These are phyloP conservation scores for Myripristis murdjan DNA, from an alignment of 2,797 vertebrate species.

Conservation along the genomic window DNA sequence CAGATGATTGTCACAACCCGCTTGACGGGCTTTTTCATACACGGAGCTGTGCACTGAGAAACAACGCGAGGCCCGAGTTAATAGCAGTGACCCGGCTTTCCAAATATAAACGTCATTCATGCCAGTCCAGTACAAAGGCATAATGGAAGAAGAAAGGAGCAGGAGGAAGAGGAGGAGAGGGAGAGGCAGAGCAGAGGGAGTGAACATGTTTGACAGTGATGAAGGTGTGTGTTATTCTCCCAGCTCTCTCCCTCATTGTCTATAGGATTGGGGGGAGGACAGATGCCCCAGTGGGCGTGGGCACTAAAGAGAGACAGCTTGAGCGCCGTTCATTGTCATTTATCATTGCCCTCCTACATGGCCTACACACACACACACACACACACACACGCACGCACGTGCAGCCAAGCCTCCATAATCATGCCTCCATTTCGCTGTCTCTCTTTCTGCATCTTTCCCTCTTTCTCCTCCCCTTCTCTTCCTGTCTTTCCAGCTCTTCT, in stretches of 20 bases:
- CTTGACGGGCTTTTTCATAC: slow-evolving; percentile 15
- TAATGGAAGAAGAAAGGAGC: neutral
- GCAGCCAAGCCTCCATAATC: neutral
- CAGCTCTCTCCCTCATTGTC: slow-evolving; percentile 32
- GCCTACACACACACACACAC: neutral
- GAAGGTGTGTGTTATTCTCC: slow-evolving; percentile 27
- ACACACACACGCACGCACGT: too few relatives aligned
- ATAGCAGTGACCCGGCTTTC: slow-evolving; percentile 28
- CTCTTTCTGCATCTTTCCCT: neutral
- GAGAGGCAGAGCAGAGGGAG: slow-evolving; percentile 5
- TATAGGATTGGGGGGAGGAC: slow-evolving; percentile 24
- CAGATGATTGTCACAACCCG: slow-evolving; percentile 2
- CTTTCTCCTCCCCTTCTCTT: neutral
- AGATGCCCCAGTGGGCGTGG: slow-evolving; percentile 21
- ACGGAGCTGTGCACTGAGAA: slow-evolving; percentile 33
- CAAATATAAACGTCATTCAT: slow-evolving; percentile 8
- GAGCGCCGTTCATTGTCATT: slow-evolving; percentile 9
- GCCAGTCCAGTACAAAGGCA: neutral
- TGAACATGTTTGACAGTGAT: slow-evolving; percentile 40
- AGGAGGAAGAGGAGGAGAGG: slow-evolving; percentile 2
- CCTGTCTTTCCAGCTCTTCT: slow-evolving; percentile 13
- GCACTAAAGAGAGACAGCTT: slow-evolving; percentile 34
- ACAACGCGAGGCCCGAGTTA: slow-evolving; percentile 14
- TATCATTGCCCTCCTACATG: slow-evolving; percentile 26
- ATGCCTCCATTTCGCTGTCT: neutral